phyloP scores from a whole-genome alignment of 2,888 invertebrate genomes.

The Fissipunctia ypsillon region DNA sequence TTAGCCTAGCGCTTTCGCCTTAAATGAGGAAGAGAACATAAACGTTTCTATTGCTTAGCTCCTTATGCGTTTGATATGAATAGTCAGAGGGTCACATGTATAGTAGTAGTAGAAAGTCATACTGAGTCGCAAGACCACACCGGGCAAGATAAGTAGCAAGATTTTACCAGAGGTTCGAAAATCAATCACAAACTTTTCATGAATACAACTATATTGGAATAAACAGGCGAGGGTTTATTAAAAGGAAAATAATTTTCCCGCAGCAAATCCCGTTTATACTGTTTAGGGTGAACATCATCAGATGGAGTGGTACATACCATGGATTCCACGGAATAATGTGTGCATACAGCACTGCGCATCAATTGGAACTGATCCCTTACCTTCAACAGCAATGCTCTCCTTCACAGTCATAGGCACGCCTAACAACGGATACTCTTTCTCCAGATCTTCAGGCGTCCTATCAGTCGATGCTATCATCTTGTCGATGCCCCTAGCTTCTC shows the following conservation, averaged over 20 bases:
- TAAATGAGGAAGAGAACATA: not conserved
- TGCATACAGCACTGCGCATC: not conserved
- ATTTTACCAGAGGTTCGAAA: not conserved
- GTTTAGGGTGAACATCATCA: not conserved
- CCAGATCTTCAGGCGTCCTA: conserved; percentile 91
- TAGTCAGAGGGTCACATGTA: not conserved
- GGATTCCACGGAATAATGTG: not conserved
- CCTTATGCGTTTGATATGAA: not conserved
- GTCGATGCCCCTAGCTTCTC: conserved; percentile 94
- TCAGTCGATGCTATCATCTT: conserved; percentile 91
- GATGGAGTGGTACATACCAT: not conserved
- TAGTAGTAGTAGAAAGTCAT: not conserved
- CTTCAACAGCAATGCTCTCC: conserved; percentile 95
- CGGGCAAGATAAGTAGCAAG: not conserved
- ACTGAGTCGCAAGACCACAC: not conserved
- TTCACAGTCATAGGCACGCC: conserved; percentile 97
- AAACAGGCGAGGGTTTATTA: not conserved
- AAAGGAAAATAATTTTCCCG: too few relatives aligned
- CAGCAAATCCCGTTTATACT: too few relatives aligned
- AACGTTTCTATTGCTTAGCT: not conserved
- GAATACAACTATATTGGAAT: too few relatives aligned
- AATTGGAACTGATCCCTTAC: conserved; percentile 77
- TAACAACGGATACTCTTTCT: conserved; percentile 93
- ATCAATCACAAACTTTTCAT: not conserved
- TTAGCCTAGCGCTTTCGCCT: too few relatives aligned